Evolutionary conservation across 2,888 invertebrate species (phyloP), one percentile per base, ranked within the genome.

Genomic region (Drosophila stalkeri): DNA sequence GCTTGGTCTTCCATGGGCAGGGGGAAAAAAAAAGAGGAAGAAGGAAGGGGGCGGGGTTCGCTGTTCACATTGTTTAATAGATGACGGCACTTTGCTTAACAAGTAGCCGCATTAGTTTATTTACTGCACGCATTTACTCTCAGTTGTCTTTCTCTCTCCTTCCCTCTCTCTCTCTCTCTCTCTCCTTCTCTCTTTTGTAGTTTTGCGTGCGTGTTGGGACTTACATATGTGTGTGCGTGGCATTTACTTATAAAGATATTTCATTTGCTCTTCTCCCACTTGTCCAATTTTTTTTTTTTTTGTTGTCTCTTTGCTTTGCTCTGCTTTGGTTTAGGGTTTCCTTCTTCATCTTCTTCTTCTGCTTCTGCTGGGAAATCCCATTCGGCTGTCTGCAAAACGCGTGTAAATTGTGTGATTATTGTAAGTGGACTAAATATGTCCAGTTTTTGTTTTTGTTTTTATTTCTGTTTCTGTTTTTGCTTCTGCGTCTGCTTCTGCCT

Each of bases 31-130:
- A 7, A n/a, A 33, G 23, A 14, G 0, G 16, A 7, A 6, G 44
- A 7, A 39, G 39, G 0, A 8, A 2, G 39, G 33, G 12, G 37
- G 0, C 9, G 14, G 14, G 16, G 54, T 64, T 12, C 47, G 33
- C 3, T n/a, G 20, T 12, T 43, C 72, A 76, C 77, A 86, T 85
- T 86, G 86, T 85, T 85, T 89, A 86, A 86, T 86, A 86, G 90
- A 86, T 86, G 86, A 85, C 74, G 90, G 86, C 86, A 86, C 90
- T 86, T 86, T 89, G 86, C 88, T 89, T 89, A 86, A 89, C 86
- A 86, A 86, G 86, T 79, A 81, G 90, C 73, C 86, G 72, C 90
- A 89, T 86, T 86, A 89, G 86, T 86, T 86, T 89, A 89, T 82
- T 86, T 85, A 89, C 86, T 87, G 74, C 78, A 73, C 72, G 68